These are phyloP conservation scores for Vesta saturnalis DNA, from an alignment of 2,888 invertebrate genomes.

Conservation along the genomic window DNA sequence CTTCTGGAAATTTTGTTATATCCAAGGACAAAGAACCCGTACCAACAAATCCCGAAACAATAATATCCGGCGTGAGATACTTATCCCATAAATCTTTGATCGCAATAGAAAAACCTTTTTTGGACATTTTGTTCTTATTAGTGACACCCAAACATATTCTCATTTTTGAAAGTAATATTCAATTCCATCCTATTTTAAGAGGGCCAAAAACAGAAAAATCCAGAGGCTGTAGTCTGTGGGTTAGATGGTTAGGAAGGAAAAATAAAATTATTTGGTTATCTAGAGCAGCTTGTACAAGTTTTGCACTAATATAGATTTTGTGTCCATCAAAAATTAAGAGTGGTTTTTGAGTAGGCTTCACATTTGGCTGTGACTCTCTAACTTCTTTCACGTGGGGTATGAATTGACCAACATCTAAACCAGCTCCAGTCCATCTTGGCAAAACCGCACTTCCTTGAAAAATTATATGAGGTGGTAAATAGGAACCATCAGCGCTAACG, in stretches of 20 bases:
- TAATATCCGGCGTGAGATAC: too few relatives aligned
- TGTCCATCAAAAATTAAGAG: neutral
- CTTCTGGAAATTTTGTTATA: neutral
- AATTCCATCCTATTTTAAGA: neutral
- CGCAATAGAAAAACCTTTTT: neutral
- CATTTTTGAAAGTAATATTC: neutral
- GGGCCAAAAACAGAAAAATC: neutral
- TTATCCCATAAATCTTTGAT: neutral
- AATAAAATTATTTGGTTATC: too few relatives aligned
- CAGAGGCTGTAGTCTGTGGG: too few relatives aligned
- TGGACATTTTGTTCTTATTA: slow-evolving; percentile 6
- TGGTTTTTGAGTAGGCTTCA: neutral
- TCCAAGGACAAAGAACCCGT: too few relatives aligned
- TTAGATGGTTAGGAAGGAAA: too few relatives aligned
- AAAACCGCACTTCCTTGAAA: neutral
- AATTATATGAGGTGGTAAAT: slow-evolving; percentile 1
- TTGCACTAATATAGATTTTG: neutral
- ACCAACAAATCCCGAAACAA: too few relatives aligned
- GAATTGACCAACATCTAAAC: neutral
- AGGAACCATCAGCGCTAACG: slow-evolving; percentile 8
- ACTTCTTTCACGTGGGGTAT: neutral
- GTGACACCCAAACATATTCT: too few relatives aligned
- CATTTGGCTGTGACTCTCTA: neutral
- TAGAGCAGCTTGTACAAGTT: neutral
- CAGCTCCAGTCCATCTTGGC: too few relatives aligned